phyloP scores from a whole-genome alignment of 2,888 invertebrate species.

The Oligia strigilis region DNA sequence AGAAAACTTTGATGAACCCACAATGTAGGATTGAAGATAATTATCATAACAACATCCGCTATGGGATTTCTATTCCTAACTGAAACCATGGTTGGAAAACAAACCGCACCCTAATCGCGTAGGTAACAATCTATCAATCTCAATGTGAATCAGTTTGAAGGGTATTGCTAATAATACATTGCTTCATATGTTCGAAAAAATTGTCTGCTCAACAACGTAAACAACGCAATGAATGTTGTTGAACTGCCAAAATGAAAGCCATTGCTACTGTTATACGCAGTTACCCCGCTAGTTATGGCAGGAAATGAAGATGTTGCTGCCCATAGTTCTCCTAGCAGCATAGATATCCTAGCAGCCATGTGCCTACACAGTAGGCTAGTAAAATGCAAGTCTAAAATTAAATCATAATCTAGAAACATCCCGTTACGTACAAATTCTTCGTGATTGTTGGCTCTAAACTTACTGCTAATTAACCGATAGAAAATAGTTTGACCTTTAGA shows the following conservation, averaged over 20 bases:
- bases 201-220: not conserved
- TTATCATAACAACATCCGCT: slow-evolving; percentile 7
- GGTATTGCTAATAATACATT: not conserved
- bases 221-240: not conserved
- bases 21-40: slow-evolving; percentile 10
- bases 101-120: not conserved
- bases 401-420: slow-evolving; percentile 24
- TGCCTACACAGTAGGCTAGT: not conserved
- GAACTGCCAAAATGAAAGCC: too few relatives aligned
- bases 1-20: slow-evolving; percentile 2
- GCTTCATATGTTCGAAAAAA: not conserved
- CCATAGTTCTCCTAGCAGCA: not conserved
- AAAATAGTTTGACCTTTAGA: slow-evolving; percentile 50
- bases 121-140: not conserved
- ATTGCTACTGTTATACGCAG: too few relatives aligned
- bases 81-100: not conserved
- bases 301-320: not conserved
- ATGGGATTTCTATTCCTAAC: slow-evolving; percentile 4
- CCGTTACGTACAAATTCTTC: slow-evolving; percentile 25
- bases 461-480: slow-evolving; percentile 44
- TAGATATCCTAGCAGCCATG: not conserved
- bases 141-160: not conserved
- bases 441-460: slow-evolving; percentile 25
- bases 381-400: slow-evolving; percentile 29
- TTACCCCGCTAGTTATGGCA: not conserved